Evolutionary conservation across 2,797 vertebrate genomes (phyloP).

Genomic region (Borostomias antarcticus): DNA sequence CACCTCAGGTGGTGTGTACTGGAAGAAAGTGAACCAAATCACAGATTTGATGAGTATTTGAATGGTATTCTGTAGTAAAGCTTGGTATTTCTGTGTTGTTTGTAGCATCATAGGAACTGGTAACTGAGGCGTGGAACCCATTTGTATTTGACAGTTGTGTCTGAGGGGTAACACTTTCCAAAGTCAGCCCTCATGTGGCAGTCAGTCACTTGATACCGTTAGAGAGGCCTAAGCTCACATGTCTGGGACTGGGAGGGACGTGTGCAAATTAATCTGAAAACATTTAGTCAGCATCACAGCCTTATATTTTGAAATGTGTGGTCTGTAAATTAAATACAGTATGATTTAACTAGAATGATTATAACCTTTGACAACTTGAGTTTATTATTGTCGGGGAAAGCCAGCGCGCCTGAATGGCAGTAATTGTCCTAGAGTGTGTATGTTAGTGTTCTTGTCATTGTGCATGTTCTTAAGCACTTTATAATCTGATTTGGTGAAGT

Average conservation of each 20-base stretch:
- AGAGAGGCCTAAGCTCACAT: conserved; percentile 3
- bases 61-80: neutral
- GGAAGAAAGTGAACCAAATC: too few relatives aligned
- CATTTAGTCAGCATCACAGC: conserved; percentile 37
- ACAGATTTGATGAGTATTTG: neutral
- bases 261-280: conserved; percentile 20
- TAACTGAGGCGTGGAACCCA: conserved; percentile 55
- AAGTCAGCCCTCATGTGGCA: conserved; percentile 43
- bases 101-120: conserved; percentile 47
- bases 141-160: conserved; percentile 59
- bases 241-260: conserved; percentile 17
- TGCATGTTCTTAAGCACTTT: conserved; percentile 28
- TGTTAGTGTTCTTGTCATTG: conserved; percentile 21
- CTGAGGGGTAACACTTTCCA: conserved; percentile 57
- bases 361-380: conserved; percentile 38
- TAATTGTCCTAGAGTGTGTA: conserved; percentile 13
- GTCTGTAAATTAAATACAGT: conserved; percentile 48
- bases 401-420: conserved; percentile 14
- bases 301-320: conserved; percentile 39
- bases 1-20: too few relatives aligned
- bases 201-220: conserved; percentile 55
- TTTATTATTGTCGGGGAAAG: conserved; percentile 32
- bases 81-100: conserved; percentile 53
- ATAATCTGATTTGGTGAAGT: conserved; percentile 49
- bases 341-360: conserved; percentile 33